phyloP scores from a whole-genome alignment of 23 tunicate species.

The Styela clava region DNA sequence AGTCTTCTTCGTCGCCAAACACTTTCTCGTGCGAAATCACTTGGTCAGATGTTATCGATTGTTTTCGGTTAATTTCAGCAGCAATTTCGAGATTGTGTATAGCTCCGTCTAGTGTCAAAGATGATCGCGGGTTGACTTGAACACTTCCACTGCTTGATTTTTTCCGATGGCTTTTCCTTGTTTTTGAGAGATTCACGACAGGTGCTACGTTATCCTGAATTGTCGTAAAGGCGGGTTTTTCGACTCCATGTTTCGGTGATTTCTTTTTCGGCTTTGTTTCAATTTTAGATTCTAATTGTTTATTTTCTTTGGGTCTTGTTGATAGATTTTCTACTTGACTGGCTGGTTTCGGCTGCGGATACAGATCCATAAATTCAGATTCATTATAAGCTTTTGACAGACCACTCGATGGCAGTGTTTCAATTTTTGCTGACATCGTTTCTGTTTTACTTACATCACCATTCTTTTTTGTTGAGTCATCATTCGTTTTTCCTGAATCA shows the following conservation, averaged over 20 bases:
- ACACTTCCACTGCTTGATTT: background rate
- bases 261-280: background rate
- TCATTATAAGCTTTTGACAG: constrained; percentile 14
- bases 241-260: background rate
- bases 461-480: background rate
- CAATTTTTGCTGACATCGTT: background rate
- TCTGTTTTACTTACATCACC: background rate
- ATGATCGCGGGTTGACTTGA: constrained; percentile 24
- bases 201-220: background rate
- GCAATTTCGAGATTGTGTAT: constrained; percentile 17
- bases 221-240: no score
- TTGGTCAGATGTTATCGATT: background rate
- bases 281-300: background rate
- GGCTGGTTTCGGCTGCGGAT: background rate
- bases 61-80: constrained; percentile 6
- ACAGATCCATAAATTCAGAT: constrained; percentile 9
- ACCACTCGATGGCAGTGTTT: constrained; percentile 8
- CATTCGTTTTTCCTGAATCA: no score
- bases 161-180: constrained; percentile 5
- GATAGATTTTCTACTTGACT: background rate
- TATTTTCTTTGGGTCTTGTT: background rate
- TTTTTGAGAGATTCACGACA: background rate
- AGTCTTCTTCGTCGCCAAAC: background rate
- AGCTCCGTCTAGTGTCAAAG: constrained; percentile 21
- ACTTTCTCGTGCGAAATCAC: background rate